Evolutionary conservation across 1,140 invertebrate genomes (phyloP).

Genomic region (Eurosta solidaginis): DNA sequence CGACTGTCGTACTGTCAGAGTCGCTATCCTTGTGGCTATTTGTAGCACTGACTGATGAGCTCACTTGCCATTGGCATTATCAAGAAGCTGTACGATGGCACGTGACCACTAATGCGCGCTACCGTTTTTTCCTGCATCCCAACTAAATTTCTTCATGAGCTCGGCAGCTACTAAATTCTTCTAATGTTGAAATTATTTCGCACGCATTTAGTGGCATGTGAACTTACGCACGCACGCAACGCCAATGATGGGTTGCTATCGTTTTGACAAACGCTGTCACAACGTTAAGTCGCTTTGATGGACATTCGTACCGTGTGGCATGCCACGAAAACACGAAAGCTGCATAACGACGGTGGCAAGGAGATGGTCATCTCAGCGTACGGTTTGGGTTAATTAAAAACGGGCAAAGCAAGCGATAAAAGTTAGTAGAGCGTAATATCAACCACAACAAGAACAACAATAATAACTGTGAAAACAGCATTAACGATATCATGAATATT

Average conservation of each 20-base stretch:
- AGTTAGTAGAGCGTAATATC: background rate
- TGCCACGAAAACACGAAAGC: background rate
- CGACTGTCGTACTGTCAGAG: too few relatives aligned
- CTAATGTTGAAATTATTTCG: background rate
- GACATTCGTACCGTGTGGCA: background rate
- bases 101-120: conserved; percentile 22
- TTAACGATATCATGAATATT: background rate
- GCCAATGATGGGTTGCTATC: background rate
- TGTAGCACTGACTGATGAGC: background rate
- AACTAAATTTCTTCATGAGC: too few relatives aligned
- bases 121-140: background rate
- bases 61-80: background rate
- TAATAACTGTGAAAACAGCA: too few relatives aligned
- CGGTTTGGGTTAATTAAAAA: conserved; percentile 23
- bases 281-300: conserved; percentile 15
- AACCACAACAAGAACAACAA: too few relatives aligned
- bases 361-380: background rate
- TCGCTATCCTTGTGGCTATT: too few relatives aligned
- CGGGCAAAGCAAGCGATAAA: background rate
- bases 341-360: background rate
- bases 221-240: background rate
- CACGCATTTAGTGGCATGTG: conserved; percentile 15
- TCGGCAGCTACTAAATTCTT: too few relatives aligned
- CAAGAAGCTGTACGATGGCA: conserved; percentile 14
- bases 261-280: conserved; percentile 18